Evolutionary conservation across 2,888 invertebrate species (phyloP).

Genomic region (Spilarctia lutea): DNA sequence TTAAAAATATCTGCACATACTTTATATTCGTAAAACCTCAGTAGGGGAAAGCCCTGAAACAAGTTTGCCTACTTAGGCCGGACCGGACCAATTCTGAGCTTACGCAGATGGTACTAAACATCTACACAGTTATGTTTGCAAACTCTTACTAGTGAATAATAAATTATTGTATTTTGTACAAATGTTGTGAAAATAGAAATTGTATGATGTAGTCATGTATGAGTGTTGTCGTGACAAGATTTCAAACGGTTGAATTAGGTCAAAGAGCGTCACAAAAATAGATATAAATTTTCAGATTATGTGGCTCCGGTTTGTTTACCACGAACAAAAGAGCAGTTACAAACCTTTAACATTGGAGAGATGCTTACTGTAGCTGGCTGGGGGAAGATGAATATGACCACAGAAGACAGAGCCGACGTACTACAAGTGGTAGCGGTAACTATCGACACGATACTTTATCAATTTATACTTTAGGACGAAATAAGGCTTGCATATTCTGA

Average conservation of each 20-base stretch:
- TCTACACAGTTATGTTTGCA: no score
- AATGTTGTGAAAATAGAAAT: no score
- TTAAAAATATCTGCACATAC: not conserved
- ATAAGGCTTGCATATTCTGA: not conserved
- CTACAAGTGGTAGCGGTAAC: constrained; percentile 81
- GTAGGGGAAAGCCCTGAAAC: no score
- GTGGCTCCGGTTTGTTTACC: constrained; percentile 88
- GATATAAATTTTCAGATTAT: constrained; percentile 71
- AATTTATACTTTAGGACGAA: not conserved
- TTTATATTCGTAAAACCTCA: no score
- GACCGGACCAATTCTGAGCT: no score
- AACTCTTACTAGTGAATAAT: no score
- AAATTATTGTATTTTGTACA: no score
- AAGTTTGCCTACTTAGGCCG: no score
- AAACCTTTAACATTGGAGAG: constrained; percentile 67
- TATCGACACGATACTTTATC: constrained; percentile 14
- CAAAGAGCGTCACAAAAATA: not conserved
- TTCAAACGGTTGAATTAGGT: not conserved
- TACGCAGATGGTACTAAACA: no score
- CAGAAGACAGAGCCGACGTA: constrained; percentile 70
- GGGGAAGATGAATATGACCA: constrained; percentile 83
- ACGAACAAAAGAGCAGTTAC: constrained; percentile 65
- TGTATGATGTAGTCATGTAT: no score
- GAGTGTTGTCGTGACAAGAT: not conserved
- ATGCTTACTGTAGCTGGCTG: constrained; percentile 85